Evolutionary conservation across 1,140 invertebrate genomes (phyloP).

Genomic region (Apolygus lucorum): DNA sequence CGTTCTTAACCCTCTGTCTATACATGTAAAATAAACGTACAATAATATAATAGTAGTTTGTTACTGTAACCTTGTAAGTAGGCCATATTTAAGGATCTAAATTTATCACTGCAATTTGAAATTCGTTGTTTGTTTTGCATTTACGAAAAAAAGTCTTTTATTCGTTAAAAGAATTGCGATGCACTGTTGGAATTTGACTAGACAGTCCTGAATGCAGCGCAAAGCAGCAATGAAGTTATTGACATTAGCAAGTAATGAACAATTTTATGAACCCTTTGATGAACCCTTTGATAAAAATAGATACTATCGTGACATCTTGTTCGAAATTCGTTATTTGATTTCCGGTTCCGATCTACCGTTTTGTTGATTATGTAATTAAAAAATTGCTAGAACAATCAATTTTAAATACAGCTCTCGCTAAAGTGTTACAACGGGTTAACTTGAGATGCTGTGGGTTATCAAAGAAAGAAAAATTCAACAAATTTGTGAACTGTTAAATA

Average conservation of each 20-base stretch:
- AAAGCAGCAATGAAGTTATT: not conserved
- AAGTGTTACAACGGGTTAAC: not conserved
- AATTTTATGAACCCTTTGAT: not conserved
- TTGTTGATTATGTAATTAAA: not conserved
- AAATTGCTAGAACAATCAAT: not conserved
- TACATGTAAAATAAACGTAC: not conserved
- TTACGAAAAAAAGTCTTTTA: not conserved
- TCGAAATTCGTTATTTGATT: too few relatives aligned
- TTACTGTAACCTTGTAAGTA: not conserved
- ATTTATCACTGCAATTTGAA: not conserved
- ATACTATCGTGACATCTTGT: too few relatives aligned
- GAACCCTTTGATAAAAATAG: not conserved
- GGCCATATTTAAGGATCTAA: not conserved
- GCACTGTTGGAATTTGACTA: constrained; percentile 13
- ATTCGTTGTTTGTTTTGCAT: not conserved
- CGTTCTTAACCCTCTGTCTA: not conserved
- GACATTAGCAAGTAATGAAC: not conserved
- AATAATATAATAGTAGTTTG: not conserved
- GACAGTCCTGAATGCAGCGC: not conserved
- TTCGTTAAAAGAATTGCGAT: not conserved
- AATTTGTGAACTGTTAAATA: too few relatives aligned
- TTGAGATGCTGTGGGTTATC: too few relatives aligned
- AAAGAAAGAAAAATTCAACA: too few relatives aligned
- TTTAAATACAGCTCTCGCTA: not conserved
- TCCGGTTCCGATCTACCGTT: too few relatives aligned